Evolutionary conservation across 2,888 invertebrate species (phyloP), one percentile per base, ranked within the genome.

Genomic region (Hydrotaea diabolus): DNA sequence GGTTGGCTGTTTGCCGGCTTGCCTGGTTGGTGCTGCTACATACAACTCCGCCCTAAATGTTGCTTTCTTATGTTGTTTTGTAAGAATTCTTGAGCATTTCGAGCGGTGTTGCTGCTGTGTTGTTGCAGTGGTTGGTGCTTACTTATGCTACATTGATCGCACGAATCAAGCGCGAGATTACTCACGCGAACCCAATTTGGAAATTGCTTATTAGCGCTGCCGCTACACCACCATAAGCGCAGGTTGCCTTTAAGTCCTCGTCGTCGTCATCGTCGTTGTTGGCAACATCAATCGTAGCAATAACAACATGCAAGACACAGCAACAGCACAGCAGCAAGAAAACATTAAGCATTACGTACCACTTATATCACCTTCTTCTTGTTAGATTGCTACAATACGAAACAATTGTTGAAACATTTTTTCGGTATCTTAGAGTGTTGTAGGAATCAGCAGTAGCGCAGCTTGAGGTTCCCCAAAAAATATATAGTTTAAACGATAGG

Each of bases 351-450:
- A 83, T 87, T 87, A 90, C 89, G 91, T 89, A 91, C 92, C 91
- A 91, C 89, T 91, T 92, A 92, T 92, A 92, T 92, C 92, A 92
- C 92, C 91, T 91, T 89, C 66, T 36, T n/a, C 92, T 92, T 90
- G 92, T 91, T 91, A 92, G 91, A 85, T 85, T 85, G 66, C 82
- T 82, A 66, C 79, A 76, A 59, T 80, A 77, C 57, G 72, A 62
- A 76, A 76, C 64, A 79, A 73, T 73, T 79, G 78, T 79, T 53
- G 73, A 64, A 74, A 85, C 78, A 77, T 74, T 76, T 39, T 77
- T 76, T 82, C 64, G 15, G 26, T 53, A 2, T 13, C 23, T 1
- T 21, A 1, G 5, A 13, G 0, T 23, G 2, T 43, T 19, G 66
- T 21, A 66, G 39, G 7, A 69, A 39, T n/a, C n/a, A n/a, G 31